Percentiles rank a stretch among this genome's conserved stretches.
These are phyloP conservation scores for Glossosoma conforme DNA, from an alignment of 1,140 invertebrate species.

Conservation along the genomic window DNA sequence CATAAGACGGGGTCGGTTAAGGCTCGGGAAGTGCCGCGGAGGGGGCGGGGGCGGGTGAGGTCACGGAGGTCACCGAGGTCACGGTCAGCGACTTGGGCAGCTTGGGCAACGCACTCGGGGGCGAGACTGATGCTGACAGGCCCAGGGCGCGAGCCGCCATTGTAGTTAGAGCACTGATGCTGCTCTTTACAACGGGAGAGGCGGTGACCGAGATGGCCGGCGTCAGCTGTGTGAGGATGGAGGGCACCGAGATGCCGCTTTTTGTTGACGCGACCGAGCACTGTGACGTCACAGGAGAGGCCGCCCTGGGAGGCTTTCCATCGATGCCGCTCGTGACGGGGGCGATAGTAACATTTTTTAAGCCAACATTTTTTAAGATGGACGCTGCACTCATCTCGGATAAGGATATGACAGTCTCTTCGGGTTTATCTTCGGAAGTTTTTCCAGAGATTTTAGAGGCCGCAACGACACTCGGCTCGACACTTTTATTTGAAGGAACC, in stretches of 20 bases:
- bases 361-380: conserved; percentile 45
- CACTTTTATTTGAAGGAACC: background rate
- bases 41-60: background rate
- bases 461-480: background rate
- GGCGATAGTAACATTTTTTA: conserved; percentile 49
- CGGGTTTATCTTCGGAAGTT: background rate
- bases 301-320: background rate
- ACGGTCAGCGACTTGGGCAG: conserved; percentile 72
- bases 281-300: conserved; percentile 33
- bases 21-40: conserved; percentile 39
- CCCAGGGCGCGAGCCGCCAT: conserved; percentile 22
- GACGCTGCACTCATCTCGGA: conserved; percentile 37
- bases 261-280: conserved; percentile 33
- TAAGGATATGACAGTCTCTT: no score
- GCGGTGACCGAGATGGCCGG: conserved; percentile 36
- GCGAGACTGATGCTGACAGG: conserved; percentile 26
- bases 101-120: conserved; percentile 54
- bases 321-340: conserved; percentile 35
- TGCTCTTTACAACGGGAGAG: conserved; percentile 23
- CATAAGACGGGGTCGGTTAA: conserved; percentile 36
- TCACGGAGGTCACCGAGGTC: conserved; percentile 33
- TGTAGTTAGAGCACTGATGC: no score
- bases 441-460: background rate
- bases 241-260: conserved; percentile 6
- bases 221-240: conserved; percentile 30